These are phyloP conservation scores for Morone chrysops DNA, from an alignment of 2,113 vertebrate species.

Conservation along the genomic window DNA sequence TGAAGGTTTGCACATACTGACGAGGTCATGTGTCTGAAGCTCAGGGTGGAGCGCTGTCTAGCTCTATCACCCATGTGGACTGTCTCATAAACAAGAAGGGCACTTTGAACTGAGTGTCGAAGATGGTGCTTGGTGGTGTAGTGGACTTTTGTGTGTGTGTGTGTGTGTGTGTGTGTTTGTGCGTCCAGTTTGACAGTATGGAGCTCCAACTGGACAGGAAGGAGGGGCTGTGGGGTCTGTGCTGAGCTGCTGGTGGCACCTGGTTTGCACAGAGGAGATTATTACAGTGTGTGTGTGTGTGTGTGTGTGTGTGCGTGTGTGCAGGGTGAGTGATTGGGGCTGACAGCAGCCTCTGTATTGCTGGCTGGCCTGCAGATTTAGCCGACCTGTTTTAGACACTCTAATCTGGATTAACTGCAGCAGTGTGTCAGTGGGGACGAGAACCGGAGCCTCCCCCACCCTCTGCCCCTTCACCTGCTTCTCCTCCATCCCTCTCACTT, in stretches of 20 bases:
- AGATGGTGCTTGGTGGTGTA: neutral
- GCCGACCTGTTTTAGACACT: slow-evolving; percentile 85
- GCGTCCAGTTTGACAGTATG: neutral
- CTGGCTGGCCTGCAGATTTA: slow-evolving; percentile 86
- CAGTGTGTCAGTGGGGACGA: slow-evolving; percentile 83
- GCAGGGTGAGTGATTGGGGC: slow-evolving; percentile 82
- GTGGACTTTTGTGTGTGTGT: neutral
- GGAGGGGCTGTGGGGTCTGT: slow-evolving; percentile 10
- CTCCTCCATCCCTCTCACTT: slow-evolving; percentile 14
- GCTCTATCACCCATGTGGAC: neutral
- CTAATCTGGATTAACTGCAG: slow-evolving; percentile 87
- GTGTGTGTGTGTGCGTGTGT: slow-evolving; percentile 16
- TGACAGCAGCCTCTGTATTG: slow-evolving; percentile 85
- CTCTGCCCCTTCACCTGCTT: slow-evolving; percentile 68
- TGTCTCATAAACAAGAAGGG: neutral
- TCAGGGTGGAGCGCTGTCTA: neutral
- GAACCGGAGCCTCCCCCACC: slow-evolving; percentile 58
- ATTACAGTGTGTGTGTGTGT: slow-evolving; percentile 42
- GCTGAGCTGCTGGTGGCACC: slow-evolving; percentile 68
- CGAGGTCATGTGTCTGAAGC: slow-evolving; percentile 9
- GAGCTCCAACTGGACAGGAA: slow-evolving; percentile 11
- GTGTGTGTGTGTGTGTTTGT: slow-evolving; percentile 8
- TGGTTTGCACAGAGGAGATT: slow-evolving; percentile 72
- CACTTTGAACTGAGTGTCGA: neutral
- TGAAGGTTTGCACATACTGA: neutral